These are phyloP conservation scores for Leptinotarsa peninsularis DNA, from an alignment of 2,888 invertebrate genomes.

Conservation along the genomic window DNA sequence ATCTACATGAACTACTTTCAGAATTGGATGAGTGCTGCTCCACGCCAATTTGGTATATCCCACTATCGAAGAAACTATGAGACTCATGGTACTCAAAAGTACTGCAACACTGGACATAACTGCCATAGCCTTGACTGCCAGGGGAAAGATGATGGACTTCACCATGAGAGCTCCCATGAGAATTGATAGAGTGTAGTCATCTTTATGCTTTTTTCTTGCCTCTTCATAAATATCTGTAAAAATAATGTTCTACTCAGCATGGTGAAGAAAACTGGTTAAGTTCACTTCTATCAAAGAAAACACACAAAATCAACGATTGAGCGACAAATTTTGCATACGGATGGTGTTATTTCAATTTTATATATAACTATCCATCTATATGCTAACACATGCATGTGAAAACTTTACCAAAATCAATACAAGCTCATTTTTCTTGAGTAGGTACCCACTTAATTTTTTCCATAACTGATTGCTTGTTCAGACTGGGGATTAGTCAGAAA, in stretches of 20 bases:
- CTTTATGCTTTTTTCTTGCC: conserved; percentile 56
- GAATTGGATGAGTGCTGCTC: conserved; percentile 28
- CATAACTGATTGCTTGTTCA: too few relatives aligned
- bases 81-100: conserved; percentile 68
- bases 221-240: conserved; percentile 47
- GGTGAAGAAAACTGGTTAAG: background rate
- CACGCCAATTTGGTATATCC: conserved; percentile 67
- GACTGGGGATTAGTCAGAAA: too few relatives aligned
- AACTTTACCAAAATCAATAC: too few relatives aligned
- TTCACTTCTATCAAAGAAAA: too few relatives aligned
- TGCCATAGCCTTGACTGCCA: conserved; percentile 76
- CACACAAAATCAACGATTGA: too few relatives aligned
- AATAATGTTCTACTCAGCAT: background rate
- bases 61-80: conserved; percentile 73
- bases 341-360: too few relatives aligned
- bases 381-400: too few relatives aligned
- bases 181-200: conserved; percentile 73
- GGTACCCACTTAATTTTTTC: too few relatives aligned
- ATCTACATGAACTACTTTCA: conserved; percentile 60
- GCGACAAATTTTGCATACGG: too few relatives aligned
- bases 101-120: conserved; percentile 74
- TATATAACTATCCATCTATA: too few relatives aligned
- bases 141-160: conserved; percentile 75
- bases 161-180: conserved; percentile 74
- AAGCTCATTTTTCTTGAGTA: too few relatives aligned